A percentile compares a stretch with the other conserved stretches of the same genome.
Conservation (phyloP, 2,113 vertebrate species). For the Crotalus helleri region DNA sequence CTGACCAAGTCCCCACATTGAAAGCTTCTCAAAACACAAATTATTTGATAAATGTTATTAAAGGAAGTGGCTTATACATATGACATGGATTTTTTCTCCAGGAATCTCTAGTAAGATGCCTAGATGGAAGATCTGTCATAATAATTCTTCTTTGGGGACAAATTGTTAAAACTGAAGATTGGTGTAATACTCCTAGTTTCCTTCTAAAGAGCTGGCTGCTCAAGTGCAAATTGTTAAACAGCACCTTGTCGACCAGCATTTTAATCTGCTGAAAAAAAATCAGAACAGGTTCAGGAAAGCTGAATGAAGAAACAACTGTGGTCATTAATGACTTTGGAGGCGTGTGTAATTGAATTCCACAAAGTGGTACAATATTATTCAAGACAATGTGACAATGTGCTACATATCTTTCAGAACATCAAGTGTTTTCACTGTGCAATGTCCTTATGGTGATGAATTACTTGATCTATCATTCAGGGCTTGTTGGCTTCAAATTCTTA, state of each 20-base stretch:
- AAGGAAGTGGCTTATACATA: neutral
- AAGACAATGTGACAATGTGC: conserved; percentile 46
- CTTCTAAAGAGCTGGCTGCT: neutral
- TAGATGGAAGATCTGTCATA: neutral
- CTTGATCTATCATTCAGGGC: conserved; percentile 39
- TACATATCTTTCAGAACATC: conserved; percentile 58
- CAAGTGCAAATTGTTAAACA: conserved; percentile 19
- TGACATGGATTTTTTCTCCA: neutral
- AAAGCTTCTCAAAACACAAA: neutral
- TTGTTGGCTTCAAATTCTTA: conserved; percentile 35
- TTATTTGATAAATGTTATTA: neutral
- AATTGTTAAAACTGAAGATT: rapidly evolving
- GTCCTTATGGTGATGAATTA: conserved; percentile 59
- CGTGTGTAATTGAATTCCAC: conserved; percentile 45
- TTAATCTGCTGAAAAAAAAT: conserved; percentile 54
- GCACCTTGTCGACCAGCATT: conserved; percentile 4
- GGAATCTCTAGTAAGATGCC: neutral
- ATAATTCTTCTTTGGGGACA: neutral
- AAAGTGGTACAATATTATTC: conserved; percentile 37
- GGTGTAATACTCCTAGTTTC: conserved; percentile 3
- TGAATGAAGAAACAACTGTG: conserved; percentile 23
- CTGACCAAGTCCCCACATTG: neutral
- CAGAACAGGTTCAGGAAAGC: conserved; percentile 21
- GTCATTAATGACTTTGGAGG: conserved; percentile 22
- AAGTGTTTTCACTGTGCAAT: conserved; percentile 51